These are phyloP conservation scores for Melipona quadrifasciata DNA, from an alignment of 1,140 invertebrate species.

Conservation along the genomic window DNA sequence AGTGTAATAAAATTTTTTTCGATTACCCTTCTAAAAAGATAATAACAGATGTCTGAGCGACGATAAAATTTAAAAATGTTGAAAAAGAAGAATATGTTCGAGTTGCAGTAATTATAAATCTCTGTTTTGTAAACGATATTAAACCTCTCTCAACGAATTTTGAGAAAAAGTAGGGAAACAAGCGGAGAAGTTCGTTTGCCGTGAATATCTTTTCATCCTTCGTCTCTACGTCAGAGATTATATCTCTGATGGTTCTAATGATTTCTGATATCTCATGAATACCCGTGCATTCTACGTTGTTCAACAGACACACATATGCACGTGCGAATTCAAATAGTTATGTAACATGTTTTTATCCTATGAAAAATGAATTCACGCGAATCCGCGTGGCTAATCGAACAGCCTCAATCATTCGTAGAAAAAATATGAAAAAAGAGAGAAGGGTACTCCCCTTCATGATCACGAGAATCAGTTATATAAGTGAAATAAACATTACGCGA, in stretches of 20 bases:
- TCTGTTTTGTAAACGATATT: background rate
- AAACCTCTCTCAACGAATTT: background rate
- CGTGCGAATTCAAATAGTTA: background rate
- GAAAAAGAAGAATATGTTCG: no score
- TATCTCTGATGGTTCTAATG: slow-evolving; percentile 1
- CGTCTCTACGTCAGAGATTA: slow-evolving; percentile 6
- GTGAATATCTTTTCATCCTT: background rate
- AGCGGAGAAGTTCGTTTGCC: background rate
- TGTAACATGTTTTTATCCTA: background rate
- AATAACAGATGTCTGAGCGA: no score
- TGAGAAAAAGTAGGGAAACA: background rate
- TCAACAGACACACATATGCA: background rate
- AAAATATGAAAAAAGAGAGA: background rate
- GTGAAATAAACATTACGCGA: slow-evolving; percentile 20
- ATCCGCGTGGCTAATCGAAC: background rate
- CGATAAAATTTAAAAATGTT: no score
- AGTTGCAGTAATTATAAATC: background rate
- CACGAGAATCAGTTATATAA: slow-evolving; percentile 29
- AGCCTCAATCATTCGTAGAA: background rate
- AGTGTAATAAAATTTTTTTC: background rate
- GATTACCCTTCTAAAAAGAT: background rate
- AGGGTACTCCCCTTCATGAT: background rate
- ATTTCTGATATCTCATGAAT: background rate
- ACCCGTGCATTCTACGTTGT: background rate
- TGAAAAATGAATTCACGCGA: background rate